phyloP scores from a whole-genome alignment of 2,113 vertebrate species.

The Odocoileus virginianus region DNA sequence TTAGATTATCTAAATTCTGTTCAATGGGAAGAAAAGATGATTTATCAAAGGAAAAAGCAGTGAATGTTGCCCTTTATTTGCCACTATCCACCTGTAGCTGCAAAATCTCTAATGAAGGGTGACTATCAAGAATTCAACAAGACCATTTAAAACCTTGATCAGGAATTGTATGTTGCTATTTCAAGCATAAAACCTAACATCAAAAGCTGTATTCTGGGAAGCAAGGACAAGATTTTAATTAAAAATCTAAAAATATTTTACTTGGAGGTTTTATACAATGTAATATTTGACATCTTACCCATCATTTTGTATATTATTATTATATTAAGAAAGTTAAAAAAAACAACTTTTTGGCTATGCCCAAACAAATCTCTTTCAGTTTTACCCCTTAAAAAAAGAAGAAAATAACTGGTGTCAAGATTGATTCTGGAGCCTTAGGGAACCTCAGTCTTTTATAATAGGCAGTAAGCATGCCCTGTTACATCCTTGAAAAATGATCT shows the following conservation, averaged over 20 bases:
- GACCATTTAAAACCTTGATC: not conserved
- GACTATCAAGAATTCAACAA: not conserved
- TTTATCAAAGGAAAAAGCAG: not conserved
- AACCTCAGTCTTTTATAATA: not conserved
- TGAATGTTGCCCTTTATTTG: not conserved
- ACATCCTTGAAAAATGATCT: not conserved
- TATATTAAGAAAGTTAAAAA: not conserved
- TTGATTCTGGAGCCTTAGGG: not conserved
- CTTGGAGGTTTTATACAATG: not conserved
- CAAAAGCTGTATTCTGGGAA: not conserved
- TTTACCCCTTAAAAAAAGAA: not conserved
- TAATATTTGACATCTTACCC: not conserved
- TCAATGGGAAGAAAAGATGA: not conserved
- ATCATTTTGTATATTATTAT: not conserved
- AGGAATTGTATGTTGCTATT: not conserved
- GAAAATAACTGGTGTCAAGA: not conserved
- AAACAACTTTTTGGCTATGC: not conserved
- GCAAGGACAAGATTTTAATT: not conserved
- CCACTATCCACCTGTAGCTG: not conserved
- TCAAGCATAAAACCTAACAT: not conserved
- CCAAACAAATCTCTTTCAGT: not conserved
- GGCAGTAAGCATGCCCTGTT: not conserved
- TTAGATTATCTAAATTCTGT: not conserved
- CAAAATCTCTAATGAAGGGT: not conserved
- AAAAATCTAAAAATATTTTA: not conserved